Evolutionary conservation across 2,888 invertebrate genomes (phyloP).

Genomic region (Drosophila neonasuta): DNA sequence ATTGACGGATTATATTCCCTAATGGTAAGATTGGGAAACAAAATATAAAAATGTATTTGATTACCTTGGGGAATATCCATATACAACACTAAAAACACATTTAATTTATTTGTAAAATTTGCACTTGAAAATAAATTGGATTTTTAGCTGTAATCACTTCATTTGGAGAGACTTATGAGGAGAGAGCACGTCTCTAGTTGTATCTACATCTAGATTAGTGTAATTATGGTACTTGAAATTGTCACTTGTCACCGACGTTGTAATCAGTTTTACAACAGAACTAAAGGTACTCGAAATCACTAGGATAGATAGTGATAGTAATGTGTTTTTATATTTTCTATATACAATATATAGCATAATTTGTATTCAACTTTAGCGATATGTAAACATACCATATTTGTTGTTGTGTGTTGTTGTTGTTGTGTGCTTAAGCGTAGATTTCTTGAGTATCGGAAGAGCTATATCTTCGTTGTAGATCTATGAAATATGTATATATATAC

Average conservation of each 20-base stretch:
- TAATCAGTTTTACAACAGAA: conserved; percentile 15
- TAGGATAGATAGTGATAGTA: conserved; percentile 9
- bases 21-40: too few species aligned
- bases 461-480: background rate
- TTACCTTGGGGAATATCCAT: too few species aligned
- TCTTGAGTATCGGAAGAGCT: background rate
- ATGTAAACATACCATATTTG: conserved; percentile 51
- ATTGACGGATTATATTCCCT: too few species aligned
- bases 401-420: background rate
- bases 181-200: background rate
- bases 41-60: too few species aligned
- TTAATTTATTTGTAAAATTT: too few species aligned
- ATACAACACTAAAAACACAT: too few species aligned
- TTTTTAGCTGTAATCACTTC: background rate
- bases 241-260: conserved; percentile 5
- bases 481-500: background rate
- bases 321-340: too few species aligned
- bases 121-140: background rate
- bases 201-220: conserved; percentile 4
- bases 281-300: conserved; percentile 9
- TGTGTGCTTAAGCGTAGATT: conserved; percentile 2
- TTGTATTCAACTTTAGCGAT: conserved; percentile 9
- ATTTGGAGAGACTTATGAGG: background rate
- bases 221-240: conserved; percentile 19
- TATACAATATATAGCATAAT: background rate